A percentile compares a stretch with the other conserved stretches of the same genome.
Conservation (phyloP, 2,888 invertebrate genomes). For the Ceriagrion tenellum region DNA sequence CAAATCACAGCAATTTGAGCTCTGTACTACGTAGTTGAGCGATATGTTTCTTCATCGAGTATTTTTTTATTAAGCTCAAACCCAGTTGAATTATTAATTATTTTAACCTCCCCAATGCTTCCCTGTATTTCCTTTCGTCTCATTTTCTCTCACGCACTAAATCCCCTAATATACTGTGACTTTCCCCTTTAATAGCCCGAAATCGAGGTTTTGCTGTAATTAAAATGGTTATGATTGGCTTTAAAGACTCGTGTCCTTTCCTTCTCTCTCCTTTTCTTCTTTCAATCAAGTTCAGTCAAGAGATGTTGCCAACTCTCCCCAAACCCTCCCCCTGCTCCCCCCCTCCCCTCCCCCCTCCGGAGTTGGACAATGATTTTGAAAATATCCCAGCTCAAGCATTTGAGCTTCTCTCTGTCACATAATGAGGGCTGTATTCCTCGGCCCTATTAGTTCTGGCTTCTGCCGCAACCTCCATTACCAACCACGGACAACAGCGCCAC, state of each 20-base stretch:
- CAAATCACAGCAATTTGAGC: background rate
- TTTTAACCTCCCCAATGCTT: no score
- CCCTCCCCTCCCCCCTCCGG: background rate
- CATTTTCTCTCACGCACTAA: background rate
- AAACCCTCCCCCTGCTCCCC: background rate
- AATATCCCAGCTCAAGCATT: no score
- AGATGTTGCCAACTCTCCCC: background rate
- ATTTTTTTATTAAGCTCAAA: background rate
- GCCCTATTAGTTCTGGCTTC: no score
- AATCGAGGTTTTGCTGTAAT: constrained; percentile 18
- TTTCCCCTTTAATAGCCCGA: background rate
- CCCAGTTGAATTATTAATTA: no score
- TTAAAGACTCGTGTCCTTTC: background rate
- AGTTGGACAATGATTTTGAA: no score
- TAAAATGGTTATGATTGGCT: background rate
- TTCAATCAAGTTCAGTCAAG: no score
- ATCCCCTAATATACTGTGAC: background rate
- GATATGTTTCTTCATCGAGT: background rate
- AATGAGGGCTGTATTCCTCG: no score
- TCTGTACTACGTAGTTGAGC: background rate
- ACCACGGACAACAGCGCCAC: no score
- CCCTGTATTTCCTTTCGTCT: background rate
- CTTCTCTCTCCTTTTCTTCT: background rate
- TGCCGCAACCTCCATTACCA: no score
- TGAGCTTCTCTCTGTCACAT: no score